A percentile compares a stretch with the other conserved stretches of the same genome.
Conservation (phyloP, 2,888 invertebrate genomes). For the Synanthedon myopaeformis region DNA sequence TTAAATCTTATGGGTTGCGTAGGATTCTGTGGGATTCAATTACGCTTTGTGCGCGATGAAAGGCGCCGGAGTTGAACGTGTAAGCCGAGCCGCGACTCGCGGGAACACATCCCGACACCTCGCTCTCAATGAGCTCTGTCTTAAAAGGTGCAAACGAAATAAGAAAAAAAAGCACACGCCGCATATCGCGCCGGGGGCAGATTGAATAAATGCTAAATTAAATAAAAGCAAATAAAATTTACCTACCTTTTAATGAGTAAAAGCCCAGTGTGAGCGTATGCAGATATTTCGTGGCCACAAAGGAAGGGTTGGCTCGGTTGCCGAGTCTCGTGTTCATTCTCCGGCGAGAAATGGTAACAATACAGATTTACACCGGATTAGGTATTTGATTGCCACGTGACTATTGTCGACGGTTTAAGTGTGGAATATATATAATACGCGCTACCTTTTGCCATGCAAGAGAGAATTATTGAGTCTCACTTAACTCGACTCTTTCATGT, state of each 20-base stretch:
- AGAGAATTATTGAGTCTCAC: too few species aligned
- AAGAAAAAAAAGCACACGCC: slow-evolving; percentile 42
- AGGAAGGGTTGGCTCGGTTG: slow-evolving; percentile 28
- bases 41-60: slow-evolving; percentile 68
- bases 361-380: slow-evolving; percentile 26
- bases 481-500: neutral
- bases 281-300: slow-evolving; percentile 47
- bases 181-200: slow-evolving; percentile 55
- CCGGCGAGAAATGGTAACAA: slow-evolving; percentile 23
- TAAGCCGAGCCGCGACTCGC: slow-evolving; percentile 59
- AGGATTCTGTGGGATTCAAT: slow-evolving; percentile 70
- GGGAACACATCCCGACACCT: slow-evolving; percentile 68
- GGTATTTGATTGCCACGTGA: slow-evolving; percentile 25
- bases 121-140: slow-evolving; percentile 64
- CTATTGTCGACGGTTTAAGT: slow-evolving; percentile 10
- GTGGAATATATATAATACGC: neutral
- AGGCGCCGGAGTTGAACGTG: slow-evolving; percentile 60
- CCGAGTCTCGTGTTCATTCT: slow-evolving; percentile 12
- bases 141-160: slow-evolving; percentile 66
- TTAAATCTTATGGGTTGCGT: slow-evolving; percentile 67
- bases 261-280: slow-evolving; percentile 27
- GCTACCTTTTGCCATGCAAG: slow-evolving; percentile 14
- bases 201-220: slow-evolving; percentile 71
- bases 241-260: slow-evolving; percentile 49
- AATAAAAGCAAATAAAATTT: slow-evolving; percentile 68